These are phyloP conservation scores for Chironomus tentans DNA, from an alignment of 2,888 invertebrate species.

Conservation along the genomic window DNA sequence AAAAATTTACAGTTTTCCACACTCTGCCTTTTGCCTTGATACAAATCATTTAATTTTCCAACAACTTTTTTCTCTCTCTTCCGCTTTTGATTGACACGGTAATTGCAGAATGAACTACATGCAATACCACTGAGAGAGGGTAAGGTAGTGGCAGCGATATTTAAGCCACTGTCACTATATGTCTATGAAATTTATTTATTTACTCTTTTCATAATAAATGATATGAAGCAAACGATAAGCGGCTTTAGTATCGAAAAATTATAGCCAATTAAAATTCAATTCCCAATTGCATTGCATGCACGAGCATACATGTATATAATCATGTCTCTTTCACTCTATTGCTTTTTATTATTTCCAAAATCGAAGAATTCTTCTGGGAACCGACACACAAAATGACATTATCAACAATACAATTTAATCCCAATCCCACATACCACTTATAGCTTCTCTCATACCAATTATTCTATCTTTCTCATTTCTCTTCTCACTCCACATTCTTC, in stretches of 20 bases:
- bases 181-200: background rate
- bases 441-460: background rate
- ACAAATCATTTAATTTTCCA: background rate
- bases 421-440: background rate
- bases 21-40: background rate
- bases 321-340: background rate
- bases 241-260: slow-evolving; percentile 14
- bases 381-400: background rate
- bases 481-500: background rate
- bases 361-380: background rate
- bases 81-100: no score
- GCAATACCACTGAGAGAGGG: no score
- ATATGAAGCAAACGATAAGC: background rate
- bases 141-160: no score
- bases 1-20: no score
- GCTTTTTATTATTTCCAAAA: no score
- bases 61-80: background rate
- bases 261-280: slow-evolving; percentile 22
- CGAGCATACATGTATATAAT: no score
- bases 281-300: background rate
- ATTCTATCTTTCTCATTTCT: background rate
- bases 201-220: background rate
- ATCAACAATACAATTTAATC: background rate
- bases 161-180: no score
- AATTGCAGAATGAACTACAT: background rate